These are phyloP conservation scores for Hirtodrosophila cameraria DNA, from an alignment of 2,888 invertebrate genomes.

Conservation along the genomic window DNA sequence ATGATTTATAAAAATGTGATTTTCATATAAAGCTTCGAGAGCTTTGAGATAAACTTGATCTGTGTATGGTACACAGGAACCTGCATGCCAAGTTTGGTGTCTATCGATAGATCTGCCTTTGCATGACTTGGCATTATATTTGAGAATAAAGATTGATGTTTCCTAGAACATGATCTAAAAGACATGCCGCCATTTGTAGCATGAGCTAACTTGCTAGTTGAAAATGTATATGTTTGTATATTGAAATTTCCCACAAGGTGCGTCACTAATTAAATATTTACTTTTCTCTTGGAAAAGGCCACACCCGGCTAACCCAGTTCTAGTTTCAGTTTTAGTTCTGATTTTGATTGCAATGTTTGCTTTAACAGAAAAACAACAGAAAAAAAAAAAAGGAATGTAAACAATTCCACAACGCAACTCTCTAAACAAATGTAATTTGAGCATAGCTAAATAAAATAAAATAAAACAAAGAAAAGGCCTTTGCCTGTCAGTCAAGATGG, in stretches of 20 bases:
- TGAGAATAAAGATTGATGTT: constrained; percentile 22
- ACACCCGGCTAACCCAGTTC: constrained; percentile 74
- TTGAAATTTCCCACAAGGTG: constrained; percentile 79
- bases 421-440: constrained; percentile 66
- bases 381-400: constrained; percentile 42
- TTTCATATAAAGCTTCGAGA: too few relatives aligned
- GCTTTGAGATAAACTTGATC: too few relatives aligned
- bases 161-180: constrained; percentile 59
- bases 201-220: constrained; percentile 25
- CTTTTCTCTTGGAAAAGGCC: constrained; percentile 36
- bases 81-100: too few relatives aligned
- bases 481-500: constrained; percentile 57
- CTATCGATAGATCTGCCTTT: too few relatives aligned
- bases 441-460: constrained; percentile 17
- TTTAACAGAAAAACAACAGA: constrained; percentile 13
- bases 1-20: too few relatives aligned
- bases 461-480: constrained; percentile 15
- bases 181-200: constrained; percentile 52
- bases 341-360: constrained; percentile 75
- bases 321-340: constrained; percentile 36
- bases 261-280: constrained; percentile 74
- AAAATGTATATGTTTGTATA: not conserved
- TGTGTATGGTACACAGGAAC: too few relatives aligned
- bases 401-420: constrained; percentile 44
- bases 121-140: constrained; percentile 50